Conservation (phyloP, 2,797 vertebrate species). For the Eulemur mongoz region DNA sequence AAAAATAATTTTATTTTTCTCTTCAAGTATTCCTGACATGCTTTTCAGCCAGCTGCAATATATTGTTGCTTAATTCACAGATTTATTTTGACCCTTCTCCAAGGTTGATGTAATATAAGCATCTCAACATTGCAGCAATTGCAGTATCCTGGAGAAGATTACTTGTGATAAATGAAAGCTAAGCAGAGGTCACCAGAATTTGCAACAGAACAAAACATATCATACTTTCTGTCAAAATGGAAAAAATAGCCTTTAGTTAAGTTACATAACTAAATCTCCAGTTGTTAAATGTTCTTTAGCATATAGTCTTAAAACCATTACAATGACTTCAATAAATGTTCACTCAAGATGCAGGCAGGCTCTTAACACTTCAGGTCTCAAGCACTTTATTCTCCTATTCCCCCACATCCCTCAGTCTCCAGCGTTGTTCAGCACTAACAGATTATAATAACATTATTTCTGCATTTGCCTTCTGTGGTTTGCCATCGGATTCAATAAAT, state of each 20-base stretch:
- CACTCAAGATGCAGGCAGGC: not conserved
- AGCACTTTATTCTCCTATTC: not conserved
- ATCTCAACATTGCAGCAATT: conserved; percentile 59
- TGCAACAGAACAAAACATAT: conserved; percentile 64
- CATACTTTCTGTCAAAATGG: conserved; percentile 53
- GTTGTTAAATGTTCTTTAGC: conserved; percentile 30
- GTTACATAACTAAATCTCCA: conserved; percentile 46
- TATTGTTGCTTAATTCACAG: conserved; percentile 72
- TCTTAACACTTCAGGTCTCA: not conserved
- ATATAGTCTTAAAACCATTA: conserved; percentile 27
- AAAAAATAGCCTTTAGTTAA: conserved; percentile 49
- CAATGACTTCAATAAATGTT: conserved; percentile 33
- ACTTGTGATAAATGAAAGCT: conserved; percentile 71
- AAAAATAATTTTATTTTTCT: not conserved
- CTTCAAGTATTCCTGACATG: conserved; percentile 40
- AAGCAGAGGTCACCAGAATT: conserved; percentile 62
- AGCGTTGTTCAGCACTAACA: not conserved
- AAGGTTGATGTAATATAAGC: conserved; percentile 72
- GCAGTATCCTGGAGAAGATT: conserved; percentile 43
- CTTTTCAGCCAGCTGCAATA: conserved; percentile 52
- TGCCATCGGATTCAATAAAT: conserved; percentile 56
- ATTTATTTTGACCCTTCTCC: conserved; percentile 70
- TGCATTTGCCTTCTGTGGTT: conserved; percentile 38
- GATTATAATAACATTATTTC: conserved; percentile 60
- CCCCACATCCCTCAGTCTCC: not conserved